Evolutionary conservation across 2,888 invertebrate species (phyloP).

Genomic region (Sesia bembeciformis): DNA sequence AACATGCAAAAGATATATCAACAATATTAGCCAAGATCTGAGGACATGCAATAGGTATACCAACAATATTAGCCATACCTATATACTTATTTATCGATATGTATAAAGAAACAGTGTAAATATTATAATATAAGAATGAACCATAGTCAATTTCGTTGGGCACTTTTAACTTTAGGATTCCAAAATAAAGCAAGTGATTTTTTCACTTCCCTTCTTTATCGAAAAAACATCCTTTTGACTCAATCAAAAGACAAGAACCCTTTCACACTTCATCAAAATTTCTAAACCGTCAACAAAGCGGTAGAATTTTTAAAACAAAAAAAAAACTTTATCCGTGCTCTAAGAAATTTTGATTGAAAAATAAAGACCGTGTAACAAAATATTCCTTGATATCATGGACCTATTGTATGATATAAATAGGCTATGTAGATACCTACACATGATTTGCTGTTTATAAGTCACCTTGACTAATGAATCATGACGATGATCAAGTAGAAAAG

Average conservation of each 20-base stretch:
- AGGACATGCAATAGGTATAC: no score
- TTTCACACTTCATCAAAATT: constrained; percentile 66
- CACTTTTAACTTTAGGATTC: no score
- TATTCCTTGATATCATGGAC: background rate
- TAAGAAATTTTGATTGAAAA: constrained; percentile 68
- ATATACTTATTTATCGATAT: no score
- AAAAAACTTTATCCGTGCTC: constrained; percentile 50
- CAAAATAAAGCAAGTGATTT: background rate
- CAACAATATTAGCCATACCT: no score
- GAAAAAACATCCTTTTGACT: constrained; percentile 47
- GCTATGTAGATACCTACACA: background rate
- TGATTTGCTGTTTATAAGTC: constrained; percentile 3
- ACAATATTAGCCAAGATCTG: no score
- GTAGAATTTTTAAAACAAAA: constrained; percentile 33
- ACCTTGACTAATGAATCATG: constrained; percentile 1
- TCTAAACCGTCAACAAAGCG: constrained; percentile 39
- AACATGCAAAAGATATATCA: no score
- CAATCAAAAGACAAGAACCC: constrained; percentile 44
- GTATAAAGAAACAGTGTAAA: no score
- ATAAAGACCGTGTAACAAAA: constrained; percentile 59
- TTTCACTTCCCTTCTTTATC: background rate
- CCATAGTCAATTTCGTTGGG: no score
- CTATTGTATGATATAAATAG: background rate
- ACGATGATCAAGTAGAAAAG: background rate
- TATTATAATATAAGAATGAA: no score